Conservation (phyloP, 1,140 invertebrate genomes). For the Carcinoscorpius rotundicauda region DNA sequence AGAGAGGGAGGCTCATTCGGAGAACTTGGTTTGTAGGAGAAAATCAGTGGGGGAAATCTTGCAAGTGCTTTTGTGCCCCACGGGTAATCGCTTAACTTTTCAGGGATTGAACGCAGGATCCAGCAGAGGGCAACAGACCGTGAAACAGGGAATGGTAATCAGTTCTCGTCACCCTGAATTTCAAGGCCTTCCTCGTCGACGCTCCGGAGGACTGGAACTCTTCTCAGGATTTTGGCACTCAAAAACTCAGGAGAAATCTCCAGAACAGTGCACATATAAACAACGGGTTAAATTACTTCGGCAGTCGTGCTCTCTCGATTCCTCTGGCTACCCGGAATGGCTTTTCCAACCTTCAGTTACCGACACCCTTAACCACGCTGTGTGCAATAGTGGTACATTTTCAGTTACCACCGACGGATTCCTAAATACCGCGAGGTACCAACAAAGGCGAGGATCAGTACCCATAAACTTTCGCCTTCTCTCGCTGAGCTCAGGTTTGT, state of each 20-base stretch:
- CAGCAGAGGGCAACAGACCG: background rate
- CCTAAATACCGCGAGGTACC: background rate
- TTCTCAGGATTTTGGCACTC: constrained; percentile 19
- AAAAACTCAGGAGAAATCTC: background rate
- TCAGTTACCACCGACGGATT: background rate
- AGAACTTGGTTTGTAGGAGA: background rate
- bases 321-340: background rate
- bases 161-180: background rate
- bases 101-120: background rate
- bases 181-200: constrained; percentile 10
- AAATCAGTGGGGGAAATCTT: background rate
- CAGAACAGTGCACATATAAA: background rate
- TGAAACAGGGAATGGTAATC: background rate
- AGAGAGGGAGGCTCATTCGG: background rate
- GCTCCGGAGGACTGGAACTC: constrained; percentile 21
- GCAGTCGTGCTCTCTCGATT: constrained; percentile 6
- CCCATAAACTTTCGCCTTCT: constrained; percentile 15
- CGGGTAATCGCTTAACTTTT: background rate
- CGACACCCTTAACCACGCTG: no score
- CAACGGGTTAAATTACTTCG: constrained; percentile 2
- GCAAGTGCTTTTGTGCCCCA: background rate
- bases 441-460: constrained; percentile 18
- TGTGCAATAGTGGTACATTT: background rate
- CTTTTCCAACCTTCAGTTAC: no score
- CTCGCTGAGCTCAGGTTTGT: constrained; percentile 13